Evolutionary conservation across 2,797 vertebrate species (phyloP), one percentile per base, ranked within the genome.

Genomic region (Labroides dimidiatus): DNA sequence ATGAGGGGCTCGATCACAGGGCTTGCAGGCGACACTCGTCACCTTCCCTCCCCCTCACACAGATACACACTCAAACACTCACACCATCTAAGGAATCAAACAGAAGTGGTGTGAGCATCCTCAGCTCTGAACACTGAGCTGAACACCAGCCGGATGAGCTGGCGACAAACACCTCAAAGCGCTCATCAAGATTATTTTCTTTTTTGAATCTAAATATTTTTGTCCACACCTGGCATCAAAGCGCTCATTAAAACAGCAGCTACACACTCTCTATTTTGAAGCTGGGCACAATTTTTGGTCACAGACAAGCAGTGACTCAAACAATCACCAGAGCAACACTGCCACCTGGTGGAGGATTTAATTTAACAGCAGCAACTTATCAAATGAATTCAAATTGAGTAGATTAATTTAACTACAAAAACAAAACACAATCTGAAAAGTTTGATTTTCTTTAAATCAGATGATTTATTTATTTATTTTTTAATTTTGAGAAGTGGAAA

Each of bases 291-390:
- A 1, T 49, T 64, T 44, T 51, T 17, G 23, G 27, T 64, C 49
- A 44, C 55, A 21, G 30, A n/a, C 14, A 17, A 54, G 49, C 27
- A 72, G 56, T 9, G 23, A 41, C 0, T 1, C 13, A 42, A 1
- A 10, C 13, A 14, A 5, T 42, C 23, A 6, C 44, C 89, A 79
- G 76, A 77, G 2, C 92, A 90, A 90, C 91, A 94, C 77, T 84
- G 93, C 91, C 94, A 87, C 86, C 93, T 87, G 78, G 80, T 93
- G 94, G 90, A 81, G 11, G 0, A 0, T 47, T 15, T 0, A 50
- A 1, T 0, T 23, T 0, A 6, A 15, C 10, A 33, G 44, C 12
- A 42, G 23, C 10, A 16, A 16, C 37, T 33, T n/a, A n/a, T n/a
- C n/a, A n/a, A n/a, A n/a, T n/a, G n/a, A n/a, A n/a, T n/a, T n/a